Evolutionary conservation across 2,113 vertebrate species (phyloP).

Genomic region (Emydocephalus ijimae): DNA sequence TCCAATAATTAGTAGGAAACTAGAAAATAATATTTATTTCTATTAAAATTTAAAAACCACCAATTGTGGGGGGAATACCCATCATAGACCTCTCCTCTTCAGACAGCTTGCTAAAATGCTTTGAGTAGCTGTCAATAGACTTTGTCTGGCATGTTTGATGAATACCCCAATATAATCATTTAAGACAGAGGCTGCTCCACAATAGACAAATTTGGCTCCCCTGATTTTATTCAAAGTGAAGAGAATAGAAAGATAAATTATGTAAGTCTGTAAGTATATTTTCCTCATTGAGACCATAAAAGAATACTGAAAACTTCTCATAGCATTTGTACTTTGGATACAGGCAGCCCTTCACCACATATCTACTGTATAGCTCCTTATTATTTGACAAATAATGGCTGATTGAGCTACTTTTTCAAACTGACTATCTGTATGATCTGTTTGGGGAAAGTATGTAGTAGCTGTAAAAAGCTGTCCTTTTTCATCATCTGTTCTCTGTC

Average conservation of each 20-base stretch:
- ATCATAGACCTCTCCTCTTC: neutral
- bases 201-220: neutral
- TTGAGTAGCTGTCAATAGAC: neutral
- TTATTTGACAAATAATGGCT: neutral
- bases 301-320: neutral
- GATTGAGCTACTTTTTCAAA: neutral
- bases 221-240: neutral
- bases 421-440: neutral
- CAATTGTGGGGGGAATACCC: neutral
- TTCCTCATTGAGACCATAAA: neutral
- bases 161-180: neutral
- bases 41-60: slow-evolving; percentile 21
- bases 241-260: neutral
- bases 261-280: neutral
- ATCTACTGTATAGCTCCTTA: neutral
- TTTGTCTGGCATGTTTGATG: neutral
- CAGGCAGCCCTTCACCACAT: too few species aligned
- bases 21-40: neutral
- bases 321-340: neutral
- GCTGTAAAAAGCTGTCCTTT: neutral
- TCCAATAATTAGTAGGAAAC: neutral
- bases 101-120: neutral
- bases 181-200: neutral
- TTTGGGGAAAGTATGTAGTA: neutral
- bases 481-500: neutral